Evolutionary conservation across 2,113 vertebrate species (phyloP), one percentile per base, ranked within the genome.

Genomic region (Bostrychus sinensis): DNA sequence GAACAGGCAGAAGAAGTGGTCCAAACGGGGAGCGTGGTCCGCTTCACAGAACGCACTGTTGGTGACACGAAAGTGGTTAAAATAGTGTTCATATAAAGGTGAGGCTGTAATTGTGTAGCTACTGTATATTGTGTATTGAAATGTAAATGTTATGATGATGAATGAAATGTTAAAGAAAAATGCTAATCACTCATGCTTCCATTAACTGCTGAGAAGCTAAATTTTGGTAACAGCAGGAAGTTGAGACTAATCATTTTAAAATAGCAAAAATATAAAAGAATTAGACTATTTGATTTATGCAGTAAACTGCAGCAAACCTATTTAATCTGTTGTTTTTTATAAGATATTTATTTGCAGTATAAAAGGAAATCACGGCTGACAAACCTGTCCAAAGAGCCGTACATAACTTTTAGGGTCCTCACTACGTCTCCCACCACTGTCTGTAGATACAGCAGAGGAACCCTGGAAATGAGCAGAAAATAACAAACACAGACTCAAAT

Each of bases 1-100:
- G 88, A 98, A 93, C 78, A 98, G 90, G 90, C 85, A 94, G 91
- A 99, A 99, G 90, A 99, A 97, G 54, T 95, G 95, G 92, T 99
- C 95, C 91, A 99, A 77, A 30, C 91, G 89, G 66, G 94, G 89
- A 58, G 70, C 56, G 7, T 95, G 93, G 75, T 95, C 95, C 20
- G 45, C 68, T 79, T 92, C 88, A 82, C 94, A 92, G 82, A 99
- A 98, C 25, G 95, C 95, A 68, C 97, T 99, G 88, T 1, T 32
- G 60, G 30, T 17, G 7, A 59, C 41, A 68, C 23, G 0, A 11
- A 34, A 19, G 23, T 16, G 9, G 16, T 11, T 16, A 7, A 19
- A 34, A 38, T 2, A 34, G 8, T 13, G n/a, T 26, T 10, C 0
- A 54, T 0, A 67, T 12, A 7, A 19, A 16, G 32, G 2, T 2